Base-by-base conservation (phyloP, 2,797 vertebrate genomes). In the Peromyscus eremicus region DNA sequence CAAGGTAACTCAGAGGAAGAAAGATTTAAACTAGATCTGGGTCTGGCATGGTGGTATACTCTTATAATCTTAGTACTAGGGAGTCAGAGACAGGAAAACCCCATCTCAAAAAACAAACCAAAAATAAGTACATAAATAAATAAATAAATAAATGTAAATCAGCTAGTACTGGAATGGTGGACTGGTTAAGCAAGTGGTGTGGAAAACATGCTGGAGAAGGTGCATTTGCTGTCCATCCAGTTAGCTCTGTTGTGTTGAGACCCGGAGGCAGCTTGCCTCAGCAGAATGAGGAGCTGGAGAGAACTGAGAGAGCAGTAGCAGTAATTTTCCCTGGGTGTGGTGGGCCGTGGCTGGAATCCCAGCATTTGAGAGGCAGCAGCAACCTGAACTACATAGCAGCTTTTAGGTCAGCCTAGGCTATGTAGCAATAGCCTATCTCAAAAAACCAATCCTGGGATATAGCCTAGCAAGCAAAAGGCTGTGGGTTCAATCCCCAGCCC, bases 11-110 rank as follows among this genome's bases (percentile, higher is more conserved):
- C 62, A 46, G 81, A 92, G 57, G 77, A 80, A 76, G n/a, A 64
- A 80, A 92, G 79, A 91, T 46, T 89, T 91, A 91, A 92, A 90
- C 57, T 29, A 86, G 57, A 46, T 81, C 84, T 91, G 82, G 49
- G 84, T 17, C n/a, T 17, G 27, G 29, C 25, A 19, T 43, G 5
- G 68, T 40, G 16, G 27, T 19, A 40, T 19, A 40, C 25, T 55
- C 34, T 49, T 73, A 4, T 12, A 29, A 29, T 68, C 43, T 32
- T 37, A 87, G 34, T 2, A 17, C 23, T 71, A 1, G n/a, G n/a
- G 52, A 88, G 52, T 73, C n/a, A 88, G 68, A 88, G 46, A 68
- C 32, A n/a, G 49, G 49, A 73, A 52, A 27, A 57, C n/a, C 6
- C 9, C 68, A 57, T 60, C 52, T 43, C 70, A 75, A 32, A 60